Conservation (phyloP, 2,113 vertebrate genomes). For the Corvus cornix region DNA sequence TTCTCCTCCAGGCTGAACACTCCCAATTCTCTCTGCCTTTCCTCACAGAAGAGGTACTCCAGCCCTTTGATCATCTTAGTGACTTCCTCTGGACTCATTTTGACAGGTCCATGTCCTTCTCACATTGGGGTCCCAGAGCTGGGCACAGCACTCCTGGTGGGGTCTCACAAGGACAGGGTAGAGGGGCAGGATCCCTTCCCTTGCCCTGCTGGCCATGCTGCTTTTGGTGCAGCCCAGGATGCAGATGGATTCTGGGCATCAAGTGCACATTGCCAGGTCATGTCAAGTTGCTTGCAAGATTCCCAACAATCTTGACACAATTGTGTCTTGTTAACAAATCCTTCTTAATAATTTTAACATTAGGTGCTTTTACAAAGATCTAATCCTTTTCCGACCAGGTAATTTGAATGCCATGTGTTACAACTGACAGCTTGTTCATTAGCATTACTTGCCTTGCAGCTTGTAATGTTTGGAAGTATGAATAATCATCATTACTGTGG, state of each 20-base stretch:
- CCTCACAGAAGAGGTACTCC: neutral
- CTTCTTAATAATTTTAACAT: neutral
- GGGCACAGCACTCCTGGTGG: no score
- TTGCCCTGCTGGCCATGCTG: neutral
- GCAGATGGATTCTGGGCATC: neutral
- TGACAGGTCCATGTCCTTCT: neutral
- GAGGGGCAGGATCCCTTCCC: neutral
- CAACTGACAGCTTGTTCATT: neutral
- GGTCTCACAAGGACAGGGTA: neutral
- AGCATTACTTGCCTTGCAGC: neutral
- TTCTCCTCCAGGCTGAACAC: neutral
- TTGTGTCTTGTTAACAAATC: neutral
- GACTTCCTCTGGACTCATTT: neutral
- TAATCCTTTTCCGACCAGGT: neutral
- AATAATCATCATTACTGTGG: neutral
- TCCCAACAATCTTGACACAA: neutral
- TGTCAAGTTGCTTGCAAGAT: neutral
- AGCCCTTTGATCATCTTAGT: neutral
- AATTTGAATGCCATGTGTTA: neutral
- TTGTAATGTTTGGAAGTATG: neutral
- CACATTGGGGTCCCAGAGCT: neutral
- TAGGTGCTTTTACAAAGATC: neutral
- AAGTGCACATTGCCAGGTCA: neutral
- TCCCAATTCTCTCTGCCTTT: neutral
- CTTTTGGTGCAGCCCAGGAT: neutral